Evolutionary conservation across 2,113 vertebrate species (phyloP).

Genomic region (Tachysurus fulvidraco): DNA sequence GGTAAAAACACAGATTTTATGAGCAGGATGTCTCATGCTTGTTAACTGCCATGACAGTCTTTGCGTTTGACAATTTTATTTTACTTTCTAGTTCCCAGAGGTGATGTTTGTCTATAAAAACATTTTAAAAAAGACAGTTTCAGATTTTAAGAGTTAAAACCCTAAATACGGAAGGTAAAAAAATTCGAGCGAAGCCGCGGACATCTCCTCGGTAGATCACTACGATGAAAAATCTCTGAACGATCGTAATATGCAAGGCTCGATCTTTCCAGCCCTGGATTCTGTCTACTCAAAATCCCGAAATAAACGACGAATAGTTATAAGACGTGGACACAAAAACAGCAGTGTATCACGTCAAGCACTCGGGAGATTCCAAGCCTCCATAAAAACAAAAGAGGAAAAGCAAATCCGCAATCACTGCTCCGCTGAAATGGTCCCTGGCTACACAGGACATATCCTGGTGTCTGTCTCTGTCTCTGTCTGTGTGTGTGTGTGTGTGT

Average conservation of each 20-base stretch:
- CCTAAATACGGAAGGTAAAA: background rate
- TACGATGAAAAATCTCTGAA: background rate
- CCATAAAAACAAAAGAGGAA: background rate
- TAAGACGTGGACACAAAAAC: no score
- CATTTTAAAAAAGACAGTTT: no score
- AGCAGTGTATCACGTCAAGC: background rate
- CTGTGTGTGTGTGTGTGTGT: background rate
- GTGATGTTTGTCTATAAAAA: no score
- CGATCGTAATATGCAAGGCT: background rate
- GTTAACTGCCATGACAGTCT: background rate
- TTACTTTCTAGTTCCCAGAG: no score
- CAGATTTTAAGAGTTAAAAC: background rate
- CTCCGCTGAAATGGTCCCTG: background rate
- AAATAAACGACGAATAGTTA: background rate
- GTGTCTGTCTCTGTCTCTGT: background rate
- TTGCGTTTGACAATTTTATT: no score
- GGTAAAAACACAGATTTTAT: background rate
- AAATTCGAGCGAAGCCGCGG: background rate
- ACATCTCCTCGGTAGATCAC: background rate
- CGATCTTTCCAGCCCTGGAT: background rate
- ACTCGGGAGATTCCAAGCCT: background rate
- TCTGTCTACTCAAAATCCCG: background rate
- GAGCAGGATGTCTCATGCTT: background rate
- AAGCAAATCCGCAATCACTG: background rate
- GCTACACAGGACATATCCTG: background rate